phyloP scores from a whole-genome alignment of 2,113 vertebrate genomes.

The Axis porcinus region DNA sequence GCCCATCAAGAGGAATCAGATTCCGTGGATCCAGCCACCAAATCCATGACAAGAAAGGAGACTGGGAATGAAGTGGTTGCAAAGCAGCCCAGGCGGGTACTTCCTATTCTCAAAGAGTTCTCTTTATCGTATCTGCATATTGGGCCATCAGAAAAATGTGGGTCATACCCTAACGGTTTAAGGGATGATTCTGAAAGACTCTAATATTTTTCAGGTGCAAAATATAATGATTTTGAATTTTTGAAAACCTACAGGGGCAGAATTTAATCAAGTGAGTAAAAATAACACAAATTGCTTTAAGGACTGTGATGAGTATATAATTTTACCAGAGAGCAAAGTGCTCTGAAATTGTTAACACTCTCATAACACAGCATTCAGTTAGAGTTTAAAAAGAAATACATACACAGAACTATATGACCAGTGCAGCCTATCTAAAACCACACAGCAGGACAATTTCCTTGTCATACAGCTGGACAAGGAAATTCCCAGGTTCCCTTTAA shows the following conservation, averaged over 20 bases:
- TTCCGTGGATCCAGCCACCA: neutral
- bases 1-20: neutral
- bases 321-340: neutral
- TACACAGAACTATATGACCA: neutral
- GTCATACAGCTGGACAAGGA: neutral
- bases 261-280: neutral
- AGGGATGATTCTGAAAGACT: neutral
- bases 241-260: neutral
- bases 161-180: neutral
- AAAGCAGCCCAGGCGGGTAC: neutral
- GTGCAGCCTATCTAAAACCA: rapidly evolving
- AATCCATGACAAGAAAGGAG: neutral
- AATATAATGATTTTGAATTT: neutral
- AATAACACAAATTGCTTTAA: neutral
- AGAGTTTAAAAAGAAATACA: neutral
- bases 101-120: neutral
- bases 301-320: neutral
- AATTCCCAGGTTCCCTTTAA: neutral
- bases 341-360: neutral
- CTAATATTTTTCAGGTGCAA: conserved; percentile 35
- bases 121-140: neutral
- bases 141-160: neutral
- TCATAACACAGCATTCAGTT: neutral
- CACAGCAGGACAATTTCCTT: neutral
- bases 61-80: neutral